phyloP scores from a whole-genome alignment of 2,113 vertebrate species.

The Vulpes lagopus region DNA sequence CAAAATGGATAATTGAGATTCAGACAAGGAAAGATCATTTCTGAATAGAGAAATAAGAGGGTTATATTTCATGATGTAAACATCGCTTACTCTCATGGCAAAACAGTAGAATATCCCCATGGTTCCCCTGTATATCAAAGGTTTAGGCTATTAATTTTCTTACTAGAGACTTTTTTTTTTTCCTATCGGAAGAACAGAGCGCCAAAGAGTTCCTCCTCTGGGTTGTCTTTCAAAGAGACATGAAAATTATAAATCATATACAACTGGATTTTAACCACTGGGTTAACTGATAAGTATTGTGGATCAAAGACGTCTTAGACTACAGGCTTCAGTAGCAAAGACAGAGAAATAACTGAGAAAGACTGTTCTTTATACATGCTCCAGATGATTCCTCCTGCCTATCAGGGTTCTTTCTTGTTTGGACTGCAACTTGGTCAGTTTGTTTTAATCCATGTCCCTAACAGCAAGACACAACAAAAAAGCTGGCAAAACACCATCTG shows the following conservation, averaged over 20 bases:
- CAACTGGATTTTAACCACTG: neutral
- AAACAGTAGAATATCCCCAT: neutral
- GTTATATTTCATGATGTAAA: neutral
- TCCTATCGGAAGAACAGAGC: neutral
- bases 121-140: neutral
- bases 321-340: neutral
- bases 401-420: constrained; percentile 76
- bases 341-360: neutral
- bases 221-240: constrained; percentile 22
- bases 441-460: constrained; percentile 71
- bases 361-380: neutral
- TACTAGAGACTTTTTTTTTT: neutral
- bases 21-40: neutral
- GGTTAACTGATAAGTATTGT: neutral
- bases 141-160: neutral
- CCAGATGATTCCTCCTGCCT: constrained; percentile 58
- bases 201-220: neutral
- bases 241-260: constrained; percentile 9
- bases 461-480: constrained; percentile 79
- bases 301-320: neutral
- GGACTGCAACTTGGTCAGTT: constrained; percentile 77
- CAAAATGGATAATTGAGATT: neutral
- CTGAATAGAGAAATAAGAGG: neutral
- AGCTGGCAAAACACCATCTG: constrained; percentile 78
- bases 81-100: neutral